These are phyloP conservation scores for Caenorhabditis remanei DNA, from an alignment of 1,140 invertebrate species.

Conservation along the genomic window DNA sequence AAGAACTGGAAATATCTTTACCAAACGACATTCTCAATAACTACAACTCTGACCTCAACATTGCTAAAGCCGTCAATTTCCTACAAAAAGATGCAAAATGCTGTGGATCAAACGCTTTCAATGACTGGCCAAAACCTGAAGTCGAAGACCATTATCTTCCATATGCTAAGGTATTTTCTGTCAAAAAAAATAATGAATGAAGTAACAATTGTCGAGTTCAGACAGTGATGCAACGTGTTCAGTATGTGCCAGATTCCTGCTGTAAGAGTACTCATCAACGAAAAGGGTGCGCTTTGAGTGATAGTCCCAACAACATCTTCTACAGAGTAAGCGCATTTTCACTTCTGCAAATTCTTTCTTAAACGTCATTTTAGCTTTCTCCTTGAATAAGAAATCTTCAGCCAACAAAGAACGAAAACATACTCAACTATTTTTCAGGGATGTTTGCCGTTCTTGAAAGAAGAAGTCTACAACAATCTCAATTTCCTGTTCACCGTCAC, in stretches of 20 bases:
- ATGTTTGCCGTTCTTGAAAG: conserved; percentile 41
- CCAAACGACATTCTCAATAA: conserved; percentile 42
- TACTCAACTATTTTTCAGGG: background rate
- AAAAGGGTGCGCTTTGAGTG: conserved; percentile 34
- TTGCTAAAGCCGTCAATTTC: conserved; percentile 24
- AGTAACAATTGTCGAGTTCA: background rate
- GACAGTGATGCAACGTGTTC: conserved; percentile 18
- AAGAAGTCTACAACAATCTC: conserved; percentile 53
- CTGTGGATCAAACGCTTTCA: conserved; percentile 30
- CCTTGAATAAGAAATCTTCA: too few species aligned
- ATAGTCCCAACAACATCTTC: conserved; percentile 50
- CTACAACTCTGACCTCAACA: conserved; percentile 11
- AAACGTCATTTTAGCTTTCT: background rate
- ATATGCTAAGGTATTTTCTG: conserved; percentile 6
- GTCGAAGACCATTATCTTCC: conserved; percentile 36
- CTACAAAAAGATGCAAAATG: conserved; percentile 25
- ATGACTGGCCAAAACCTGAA: conserved; percentile 43
- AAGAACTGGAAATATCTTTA: conserved; percentile 20
- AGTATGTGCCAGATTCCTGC: conserved; percentile 27
- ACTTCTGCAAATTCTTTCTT: too few species aligned
- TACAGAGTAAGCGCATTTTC: background rate
- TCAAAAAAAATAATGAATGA: background rate
- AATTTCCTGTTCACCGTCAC: conserved; percentile 49
- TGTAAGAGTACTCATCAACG: conserved; percentile 34
- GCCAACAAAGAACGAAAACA: background rate